Conservation (phyloP, 2,888 invertebrate genomes). For the Allygus modestus region DNA sequence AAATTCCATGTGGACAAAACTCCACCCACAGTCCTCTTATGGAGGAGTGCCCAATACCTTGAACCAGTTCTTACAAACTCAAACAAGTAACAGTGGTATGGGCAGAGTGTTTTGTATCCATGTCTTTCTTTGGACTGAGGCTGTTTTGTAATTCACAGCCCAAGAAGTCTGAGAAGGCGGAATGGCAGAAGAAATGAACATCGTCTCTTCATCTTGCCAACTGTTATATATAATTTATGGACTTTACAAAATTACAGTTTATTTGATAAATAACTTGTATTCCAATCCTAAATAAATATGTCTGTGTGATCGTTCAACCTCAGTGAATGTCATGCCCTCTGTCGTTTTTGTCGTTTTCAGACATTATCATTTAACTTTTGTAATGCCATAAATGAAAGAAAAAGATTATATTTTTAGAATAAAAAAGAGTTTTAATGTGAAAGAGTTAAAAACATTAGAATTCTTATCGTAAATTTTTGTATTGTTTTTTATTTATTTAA, state of each 20-base stretch:
- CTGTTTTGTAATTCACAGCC: constrained; percentile 77
- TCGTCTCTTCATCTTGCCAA: constrained; percentile 62
- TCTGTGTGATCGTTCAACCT: constrained; percentile 44
- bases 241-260: constrained; percentile 42
- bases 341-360: constrained; percentile 35
- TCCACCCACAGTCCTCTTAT: too few relatives aligned
- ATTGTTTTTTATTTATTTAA: too few relatives aligned
- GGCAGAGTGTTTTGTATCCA: neutral
- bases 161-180: constrained; percentile 87
- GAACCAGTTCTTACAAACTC: too few relatives aligned
- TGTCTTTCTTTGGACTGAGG: constrained; percentile 22
- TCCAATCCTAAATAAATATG: constrained; percentile 52
- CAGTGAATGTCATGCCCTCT: constrained; percentile 30
- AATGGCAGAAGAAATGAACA: constrained; percentile 82
- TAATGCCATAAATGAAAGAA: neutral
- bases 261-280: constrained; percentile 18
- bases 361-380: constrained; percentile 32
- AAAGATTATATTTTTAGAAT: too few relatives aligned
- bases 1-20: too few relatives aligned
- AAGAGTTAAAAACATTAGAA: too few relatives aligned
- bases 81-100: neutral
- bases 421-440: too few relatives aligned
- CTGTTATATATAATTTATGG: constrained; percentile 23
- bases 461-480: too few relatives aligned
- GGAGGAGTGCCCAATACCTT: too few relatives aligned